Percentiles rank a stretch among this genome's conserved stretches.
These are phyloP conservation scores for Eulemur albifrons DNA, from an alignment of 2,797 vertebrate genomes.

Conservation along the genomic window DNA sequence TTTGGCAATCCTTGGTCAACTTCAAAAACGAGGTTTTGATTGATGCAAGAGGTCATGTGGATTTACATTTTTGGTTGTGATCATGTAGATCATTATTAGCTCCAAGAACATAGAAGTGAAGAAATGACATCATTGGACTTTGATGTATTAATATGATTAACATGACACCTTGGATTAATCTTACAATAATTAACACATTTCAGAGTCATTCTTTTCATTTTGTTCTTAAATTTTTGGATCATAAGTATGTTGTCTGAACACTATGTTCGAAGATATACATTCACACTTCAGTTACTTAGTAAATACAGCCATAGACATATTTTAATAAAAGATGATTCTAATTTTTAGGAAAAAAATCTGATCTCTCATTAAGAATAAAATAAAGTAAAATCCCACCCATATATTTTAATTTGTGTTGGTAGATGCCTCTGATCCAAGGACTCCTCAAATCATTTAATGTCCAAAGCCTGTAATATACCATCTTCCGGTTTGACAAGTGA, in stretches of 20 bases:
- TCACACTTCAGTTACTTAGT: slow-evolving; percentile 1
- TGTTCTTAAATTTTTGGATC: slow-evolving; percentile 41
- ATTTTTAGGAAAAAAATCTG: slow-evolving; percentile 25
- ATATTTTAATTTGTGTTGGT: slow-evolving; percentile 12
- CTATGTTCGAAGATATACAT: slow-evolving; percentile 2
- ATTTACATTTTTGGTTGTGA: neutral
- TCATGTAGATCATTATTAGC: neutral
- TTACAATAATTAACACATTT: slow-evolving; percentile 73
- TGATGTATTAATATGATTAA: neutral
- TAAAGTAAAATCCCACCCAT: neutral
- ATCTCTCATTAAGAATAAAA: slow-evolving; percentile 35
- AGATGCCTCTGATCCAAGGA: neutral
- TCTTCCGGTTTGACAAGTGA: neutral
- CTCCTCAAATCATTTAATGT: neutral
- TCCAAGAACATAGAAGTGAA: neutral
- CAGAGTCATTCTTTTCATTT: slow-evolving; percentile 45
- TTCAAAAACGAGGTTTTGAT: neutral
- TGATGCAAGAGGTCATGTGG: neutral
- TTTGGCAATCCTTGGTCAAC: neutral
- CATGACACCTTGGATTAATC: slow-evolving; percentile 53
- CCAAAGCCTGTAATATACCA: neutral
- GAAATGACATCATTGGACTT: neutral
- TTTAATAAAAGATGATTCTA: slow-evolving; percentile 45
- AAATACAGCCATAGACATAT: neutral
- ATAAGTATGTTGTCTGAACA: slow-evolving; percentile 18